Base-by-base conservation (phyloP, 2,888 invertebrate species). In the Ceramica pisi region DNA sequence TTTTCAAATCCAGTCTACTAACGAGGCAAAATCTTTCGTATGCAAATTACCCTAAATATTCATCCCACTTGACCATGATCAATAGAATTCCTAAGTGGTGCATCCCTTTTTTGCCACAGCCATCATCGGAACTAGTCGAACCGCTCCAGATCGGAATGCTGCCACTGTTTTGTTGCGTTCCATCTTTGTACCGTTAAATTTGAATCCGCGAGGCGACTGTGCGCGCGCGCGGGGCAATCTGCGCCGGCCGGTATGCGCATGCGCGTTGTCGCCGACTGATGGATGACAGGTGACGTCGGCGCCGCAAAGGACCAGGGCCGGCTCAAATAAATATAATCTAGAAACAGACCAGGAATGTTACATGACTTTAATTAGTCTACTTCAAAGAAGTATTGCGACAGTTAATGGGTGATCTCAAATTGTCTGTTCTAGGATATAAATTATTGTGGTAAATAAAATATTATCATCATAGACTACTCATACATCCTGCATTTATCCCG, bases 221-320 rank as follows among this genome's bases (percentile, higher is more conserved):
- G 82, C 75, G 85, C 82, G 87, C 86, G 88, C 78, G 87, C 85
- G 80, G 78, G 73, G 71, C 71, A 74, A 80, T 83, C 84, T 77
- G 87, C 86, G 88, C 71, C 83, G 87, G 84, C 82, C 86, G 91
- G 91, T 87, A 89, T 92, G 92, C 92, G 92, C 93, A 92, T 92
- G 94, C 94, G 94, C 93, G 93, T 92, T 89, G 92, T 92, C 92
- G 89, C 93, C 90, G 96, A 96, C 95, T 95, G 96, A 96, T 95
- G 96, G 94, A 93, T 95, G 96, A 96, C 96, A 95, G 94, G 89
- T 95, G 96, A 96, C 95, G 94, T 75, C 85, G 85, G 85, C 87
- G 87, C 85, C 81, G 83, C 76, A 83, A 78, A 83, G 69, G 73
- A 81, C 83, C 90, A 92, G 92, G 92, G 92, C 79, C 88, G 90